Conservation (phyloP, 2,888 invertebrate species). For the Chalcis sispes region DNA sequence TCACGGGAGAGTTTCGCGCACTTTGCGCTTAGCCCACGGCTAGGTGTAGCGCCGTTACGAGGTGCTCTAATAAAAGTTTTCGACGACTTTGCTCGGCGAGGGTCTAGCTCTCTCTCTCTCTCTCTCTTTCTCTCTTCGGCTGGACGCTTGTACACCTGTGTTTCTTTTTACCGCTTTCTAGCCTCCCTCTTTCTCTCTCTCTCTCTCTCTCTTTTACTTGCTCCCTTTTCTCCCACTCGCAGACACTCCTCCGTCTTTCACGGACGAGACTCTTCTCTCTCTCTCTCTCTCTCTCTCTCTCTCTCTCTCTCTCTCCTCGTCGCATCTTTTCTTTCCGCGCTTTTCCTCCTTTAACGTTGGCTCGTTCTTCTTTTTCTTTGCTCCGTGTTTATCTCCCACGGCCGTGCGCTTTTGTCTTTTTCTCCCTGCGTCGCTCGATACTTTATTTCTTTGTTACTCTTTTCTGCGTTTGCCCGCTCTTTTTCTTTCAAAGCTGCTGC, state of each 20-base stretch:
- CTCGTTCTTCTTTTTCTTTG: constrained; percentile 8
- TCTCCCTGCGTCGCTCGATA: constrained; percentile 3
- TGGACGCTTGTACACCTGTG: too few species aligned
- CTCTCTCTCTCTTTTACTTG: neutral
- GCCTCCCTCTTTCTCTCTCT: neutral
- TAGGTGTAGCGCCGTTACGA: constrained; percentile 20
- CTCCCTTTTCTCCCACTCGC: constrained; percentile 3
- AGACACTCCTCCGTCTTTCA: neutral
- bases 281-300: too few species aligned
- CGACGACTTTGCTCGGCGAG: constrained; percentile 45
- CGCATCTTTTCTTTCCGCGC: neutral
- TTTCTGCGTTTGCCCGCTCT: neutral
- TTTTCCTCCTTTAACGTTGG: too few species aligned
- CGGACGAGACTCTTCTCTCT: too few species aligned
- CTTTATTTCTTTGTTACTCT: neutral
- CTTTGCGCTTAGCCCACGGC: too few species aligned
- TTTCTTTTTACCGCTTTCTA: neutral
- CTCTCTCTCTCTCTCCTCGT: neutral
- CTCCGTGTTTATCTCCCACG: constrained; percentile 14
- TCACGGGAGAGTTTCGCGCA: too few species aligned
- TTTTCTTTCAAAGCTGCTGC: neutral
- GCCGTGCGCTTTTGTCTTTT: constrained; percentile 25
- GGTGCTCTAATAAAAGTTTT: constrained; percentile 63
- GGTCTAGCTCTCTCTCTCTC: neutral
- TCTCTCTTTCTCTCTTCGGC: too few species aligned